Conservation (phyloP, 2,888 invertebrate genomes). For the Trachelus troglodyta region DNA sequence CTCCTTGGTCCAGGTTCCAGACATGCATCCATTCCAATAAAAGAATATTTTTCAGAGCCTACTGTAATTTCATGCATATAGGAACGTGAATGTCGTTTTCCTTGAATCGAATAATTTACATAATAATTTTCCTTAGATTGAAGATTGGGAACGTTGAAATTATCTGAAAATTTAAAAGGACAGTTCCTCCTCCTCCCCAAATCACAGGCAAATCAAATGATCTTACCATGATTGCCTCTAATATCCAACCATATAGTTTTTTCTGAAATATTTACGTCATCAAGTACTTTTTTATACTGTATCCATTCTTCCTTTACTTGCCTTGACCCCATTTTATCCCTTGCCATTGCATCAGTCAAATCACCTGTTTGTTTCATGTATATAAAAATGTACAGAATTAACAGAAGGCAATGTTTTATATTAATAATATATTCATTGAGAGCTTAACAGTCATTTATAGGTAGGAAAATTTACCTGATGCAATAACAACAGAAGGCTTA, state of each 20-base stretch:
- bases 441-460: not conserved
- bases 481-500: slow-evolving; percentile 81
- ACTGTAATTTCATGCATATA: slow-evolving; percentile 74
- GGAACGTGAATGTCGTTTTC: slow-evolving; percentile 75
- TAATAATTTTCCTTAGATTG: slow-evolving; percentile 81
- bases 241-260: slow-evolving; percentile 89
- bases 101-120: slow-evolving; percentile 84
- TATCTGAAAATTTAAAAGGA: slow-evolving; percentile 71
- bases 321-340: slow-evolving; percentile 81
- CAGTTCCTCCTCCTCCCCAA: not conserved
- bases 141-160: slow-evolving; percentile 82
- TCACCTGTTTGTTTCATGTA: slow-evolving; percentile 70
- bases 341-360: slow-evolving; percentile 87
- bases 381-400: not conserved
- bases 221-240: slow-evolving; percentile 89
- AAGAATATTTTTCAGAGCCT: slow-evolving; percentile 77
- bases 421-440: not conserved
- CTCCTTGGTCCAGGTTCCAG: slow-evolving; percentile 86
- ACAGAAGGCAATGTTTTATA: not conserved
- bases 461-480: slow-evolving; percentile 73
- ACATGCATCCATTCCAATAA: slow-evolving; percentile 88
- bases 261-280: slow-evolving; percentile 74
- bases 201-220: not conserved
- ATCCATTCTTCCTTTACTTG: slow-evolving; percentile 88
- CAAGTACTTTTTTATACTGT: slow-evolving; percentile 78